Base-by-base conservation (phyloP, 2,888 invertebrate species). In the Dugesia japonica region DNA sequence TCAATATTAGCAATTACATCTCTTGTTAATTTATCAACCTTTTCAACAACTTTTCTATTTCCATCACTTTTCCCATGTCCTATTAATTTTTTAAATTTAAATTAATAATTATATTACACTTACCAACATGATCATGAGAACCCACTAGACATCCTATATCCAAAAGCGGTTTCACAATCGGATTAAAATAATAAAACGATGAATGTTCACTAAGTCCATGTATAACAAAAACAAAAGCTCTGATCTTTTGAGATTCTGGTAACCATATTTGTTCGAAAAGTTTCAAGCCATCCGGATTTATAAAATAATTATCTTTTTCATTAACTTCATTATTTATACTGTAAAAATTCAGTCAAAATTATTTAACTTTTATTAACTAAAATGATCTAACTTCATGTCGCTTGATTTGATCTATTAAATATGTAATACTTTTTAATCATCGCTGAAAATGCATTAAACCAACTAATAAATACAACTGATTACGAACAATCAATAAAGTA, bases 131-230 rank as follows among this genome's bases (percentile, higher is more conserved):
- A 56, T 56, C 56, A 23, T 56, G 56, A 23, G 56, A n/a, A 4
- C 9, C 56, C 4, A 56, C 56, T 9, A 56, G 56, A 56, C 56
- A 56, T 1, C 56, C 56, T n/a, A 56, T 56, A 20, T 56, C 23
- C 20, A 20, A 20, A 23, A 56, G 56, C 23, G 56, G 56, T 23
- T 56, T 23, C 1, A 56, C 56, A 56, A 56, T 56, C n/a, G 56
- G n/a, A 7, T 56, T 56, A n/a, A 20, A 23, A 56, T 56, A 56
- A 56, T 56, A 23, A n/a, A 56, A 56, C 1, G 56, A 56, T 7
- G 56, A 56, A 23, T 56, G 56, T 56, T 56, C 56, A 56, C 56
- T 56, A 23, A 56, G 56, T 56, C 56, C 56, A n/a, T 56, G 56
- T n/a, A 56, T 56, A 23, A 56, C 17, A 23, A 56, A 56, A 23